Percentiles rank a stretch among this genome's conserved stretches.
Conservation (phyloP, 2,888 invertebrate species). For the Idaea aversata region DNA sequence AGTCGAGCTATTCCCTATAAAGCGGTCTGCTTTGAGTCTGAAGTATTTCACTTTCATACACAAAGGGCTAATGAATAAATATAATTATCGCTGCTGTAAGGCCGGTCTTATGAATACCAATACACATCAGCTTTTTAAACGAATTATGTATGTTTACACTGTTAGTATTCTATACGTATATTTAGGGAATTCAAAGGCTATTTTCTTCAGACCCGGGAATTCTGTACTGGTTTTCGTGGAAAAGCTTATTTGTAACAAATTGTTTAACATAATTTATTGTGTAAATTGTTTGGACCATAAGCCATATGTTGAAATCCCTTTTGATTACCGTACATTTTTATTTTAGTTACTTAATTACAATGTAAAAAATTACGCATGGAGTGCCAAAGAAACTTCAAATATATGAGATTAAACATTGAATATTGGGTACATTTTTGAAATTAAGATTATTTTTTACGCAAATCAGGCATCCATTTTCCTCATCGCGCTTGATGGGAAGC, state of each 20-base stretch:
- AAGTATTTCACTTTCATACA: not conserved
- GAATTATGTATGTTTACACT: not conserved
- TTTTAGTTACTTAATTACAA: too few species aligned
- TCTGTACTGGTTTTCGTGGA: not conserved
- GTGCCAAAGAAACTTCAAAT: too few species aligned
- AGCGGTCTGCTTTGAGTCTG: not conserved
- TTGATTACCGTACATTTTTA: too few species aligned
- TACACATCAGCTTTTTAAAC: not conserved
- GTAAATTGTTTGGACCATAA: too few species aligned
- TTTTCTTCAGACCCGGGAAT: not conserved
- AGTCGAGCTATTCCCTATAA: not conserved
- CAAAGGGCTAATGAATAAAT: not conserved
- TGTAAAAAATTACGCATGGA: too few species aligned
- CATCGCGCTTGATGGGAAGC: too few species aligned
- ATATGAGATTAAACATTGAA: too few species aligned
- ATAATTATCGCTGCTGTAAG: not conserved
- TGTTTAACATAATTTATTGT: not conserved
- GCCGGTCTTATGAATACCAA: not conserved
- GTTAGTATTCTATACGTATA: not conserved
- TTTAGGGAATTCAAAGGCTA: not conserved
- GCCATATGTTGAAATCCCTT: too few species aligned
- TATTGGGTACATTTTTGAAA: too few species aligned
- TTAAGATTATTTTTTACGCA: too few species aligned
- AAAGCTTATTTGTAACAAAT: not conserved
- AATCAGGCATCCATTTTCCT: too few species aligned